Conservation (phyloP, 2,113 vertebrate genomes). For the Acanthochromis polyacanthus region DNA sequence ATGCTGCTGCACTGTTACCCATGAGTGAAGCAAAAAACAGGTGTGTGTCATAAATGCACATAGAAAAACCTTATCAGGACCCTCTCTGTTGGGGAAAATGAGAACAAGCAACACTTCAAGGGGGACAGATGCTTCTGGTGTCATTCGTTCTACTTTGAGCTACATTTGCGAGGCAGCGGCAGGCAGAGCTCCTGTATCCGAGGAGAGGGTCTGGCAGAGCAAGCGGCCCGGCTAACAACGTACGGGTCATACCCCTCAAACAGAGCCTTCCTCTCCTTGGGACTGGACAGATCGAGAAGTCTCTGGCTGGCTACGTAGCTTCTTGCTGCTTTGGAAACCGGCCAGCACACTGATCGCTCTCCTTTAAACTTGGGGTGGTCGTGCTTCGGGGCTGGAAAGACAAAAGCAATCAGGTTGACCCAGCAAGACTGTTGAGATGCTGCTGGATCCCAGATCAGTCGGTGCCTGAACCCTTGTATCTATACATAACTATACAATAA, state of each 20-base stretch:
- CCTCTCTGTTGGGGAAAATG: neutral
- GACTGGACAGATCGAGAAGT: conserved; percentile 70
- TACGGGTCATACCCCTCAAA: conserved; percentile 77
- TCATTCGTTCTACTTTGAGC: conserved; percentile 20
- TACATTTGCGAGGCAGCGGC: conserved; percentile 78
- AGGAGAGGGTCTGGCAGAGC: conserved; percentile 69
- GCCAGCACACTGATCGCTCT: conserved; percentile 63
- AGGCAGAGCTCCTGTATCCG: conserved; percentile 76
- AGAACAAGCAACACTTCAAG: neutral
- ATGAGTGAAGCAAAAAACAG: neutral
- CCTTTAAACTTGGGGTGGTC: conserved; percentile 59
- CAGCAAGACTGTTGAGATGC: neutral
- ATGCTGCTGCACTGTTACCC: neutral
- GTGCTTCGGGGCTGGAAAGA: conserved; percentile 67
- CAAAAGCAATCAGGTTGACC: neutral
- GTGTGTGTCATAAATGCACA: neutral
- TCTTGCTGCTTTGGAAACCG: conserved; percentile 51
- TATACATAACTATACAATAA: too few species aligned
- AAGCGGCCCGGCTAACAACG: conserved; percentile 66
- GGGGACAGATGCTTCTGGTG: neutral
- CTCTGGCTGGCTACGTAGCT: conserved; percentile 60
- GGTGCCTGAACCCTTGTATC: too few species aligned
- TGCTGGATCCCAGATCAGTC: too few species aligned
- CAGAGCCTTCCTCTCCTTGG: conserved; percentile 67
- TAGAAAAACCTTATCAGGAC: neutral